Evolutionary conservation across 2,888 invertebrate genomes (phyloP).

Genomic region (Aethes cnicana): DNA sequence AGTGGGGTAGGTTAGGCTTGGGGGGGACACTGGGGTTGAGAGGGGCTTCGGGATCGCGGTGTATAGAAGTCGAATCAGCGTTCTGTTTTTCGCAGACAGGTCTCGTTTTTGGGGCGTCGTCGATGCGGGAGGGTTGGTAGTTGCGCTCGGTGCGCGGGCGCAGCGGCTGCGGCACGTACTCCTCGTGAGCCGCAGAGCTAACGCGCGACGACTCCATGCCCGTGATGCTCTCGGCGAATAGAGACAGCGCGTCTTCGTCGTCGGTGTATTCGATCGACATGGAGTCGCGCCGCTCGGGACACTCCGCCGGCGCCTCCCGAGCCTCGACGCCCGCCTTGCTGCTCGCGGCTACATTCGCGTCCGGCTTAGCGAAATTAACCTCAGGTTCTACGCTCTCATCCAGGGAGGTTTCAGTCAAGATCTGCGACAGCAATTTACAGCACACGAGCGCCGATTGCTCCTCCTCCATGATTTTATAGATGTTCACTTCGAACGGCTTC

Average conservation of each 20-base stretch:
- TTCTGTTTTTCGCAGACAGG: constrained; percentile 57
- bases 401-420: no score
- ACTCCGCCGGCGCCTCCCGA: neutral
- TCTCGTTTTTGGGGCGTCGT: constrained; percentile 28
- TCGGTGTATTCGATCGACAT: constrained; percentile 40
- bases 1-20: no score
- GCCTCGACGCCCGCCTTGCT: neutral
- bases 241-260: constrained; percentile 65
- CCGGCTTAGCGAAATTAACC: constrained; percentile 8
- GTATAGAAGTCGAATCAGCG: constrained; percentile 59
- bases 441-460: constrained; percentile 46
- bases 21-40: no score
- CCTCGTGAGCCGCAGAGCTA: constrained; percentile 41
- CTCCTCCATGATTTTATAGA: constrained; percentile 45
- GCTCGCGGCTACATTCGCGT: neutral
- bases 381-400: no score
- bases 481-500: constrained; percentile 40
- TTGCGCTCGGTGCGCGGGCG: constrained; percentile 30
- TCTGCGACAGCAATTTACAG: constrained; percentile 42
- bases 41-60: constrained; percentile 42
- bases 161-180: constrained; percentile 53
- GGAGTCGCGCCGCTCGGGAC: constrained; percentile 33
- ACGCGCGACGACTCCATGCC: constrained; percentile 53
- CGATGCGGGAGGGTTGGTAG: constrained; percentile 52
- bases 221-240: constrained; percentile 69